phyloP scores from a whole-genome alignment of 2,113 vertebrate species.

The Carassius gibelio region DNA sequence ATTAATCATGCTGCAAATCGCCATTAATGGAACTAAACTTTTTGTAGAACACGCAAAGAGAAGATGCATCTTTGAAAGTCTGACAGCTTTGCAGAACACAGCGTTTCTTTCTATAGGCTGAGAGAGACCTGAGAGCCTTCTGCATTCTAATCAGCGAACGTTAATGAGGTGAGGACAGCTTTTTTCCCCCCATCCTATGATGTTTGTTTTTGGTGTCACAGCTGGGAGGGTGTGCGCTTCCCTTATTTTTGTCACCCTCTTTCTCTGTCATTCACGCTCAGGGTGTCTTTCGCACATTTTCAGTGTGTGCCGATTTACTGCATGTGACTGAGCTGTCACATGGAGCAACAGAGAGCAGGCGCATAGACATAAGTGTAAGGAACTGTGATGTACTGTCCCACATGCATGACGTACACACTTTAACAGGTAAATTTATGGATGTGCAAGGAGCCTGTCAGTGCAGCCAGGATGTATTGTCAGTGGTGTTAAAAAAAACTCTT shows the following conservation, averaged over 20 bases:
- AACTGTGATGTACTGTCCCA: neutral
- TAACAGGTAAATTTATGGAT: slow-evolving; percentile 11
- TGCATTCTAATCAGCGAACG: neutral
- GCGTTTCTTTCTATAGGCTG: neutral
- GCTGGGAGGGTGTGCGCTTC: neutral
- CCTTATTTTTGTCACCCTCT: neutral
- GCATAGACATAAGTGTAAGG: neutral
- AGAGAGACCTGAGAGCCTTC: neutral
- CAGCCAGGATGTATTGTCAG: slow-evolving; percentile 5
- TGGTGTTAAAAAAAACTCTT: slow-evolving; percentile 29
- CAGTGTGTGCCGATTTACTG: slow-evolving; percentile 24
- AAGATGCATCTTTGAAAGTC: neutral
- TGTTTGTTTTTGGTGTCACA: neutral
- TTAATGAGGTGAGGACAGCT: neutral
- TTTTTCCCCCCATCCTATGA: neutral
- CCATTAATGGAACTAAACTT: slow-evolving; percentile 20
- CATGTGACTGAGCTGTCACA: slow-evolving; percentile 45
- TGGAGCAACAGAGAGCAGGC: slow-evolving; percentile 28
- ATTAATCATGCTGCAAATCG: slow-evolving; percentile 45
- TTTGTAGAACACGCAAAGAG: slow-evolving; percentile 18
- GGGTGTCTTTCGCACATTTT: neutral
- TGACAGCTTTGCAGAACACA: slow-evolving; percentile 31
- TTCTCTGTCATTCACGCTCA: neutral
- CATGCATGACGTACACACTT: slow-evolving; percentile 3
- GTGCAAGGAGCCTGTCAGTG: slow-evolving; percentile 4